These are phyloP conservation scores for Xylophagus ater DNA, from an alignment of 2,888 invertebrate genomes.

Conservation along the genomic window DNA sequence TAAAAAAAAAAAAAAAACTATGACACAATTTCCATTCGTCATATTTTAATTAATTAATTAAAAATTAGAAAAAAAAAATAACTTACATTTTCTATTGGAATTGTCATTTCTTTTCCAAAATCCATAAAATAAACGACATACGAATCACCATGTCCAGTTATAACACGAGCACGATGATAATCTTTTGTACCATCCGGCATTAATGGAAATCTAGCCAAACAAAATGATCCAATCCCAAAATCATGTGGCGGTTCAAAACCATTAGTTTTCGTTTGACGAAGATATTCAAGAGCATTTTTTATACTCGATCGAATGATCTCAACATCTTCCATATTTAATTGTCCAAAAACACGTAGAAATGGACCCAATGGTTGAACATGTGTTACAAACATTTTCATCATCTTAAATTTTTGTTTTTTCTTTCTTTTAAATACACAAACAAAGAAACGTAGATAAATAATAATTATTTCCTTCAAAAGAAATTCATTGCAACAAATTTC, in stretches of 20 bases:
- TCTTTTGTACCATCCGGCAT: too few relatives aligned
- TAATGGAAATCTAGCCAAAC: slow-evolving; percentile 46
- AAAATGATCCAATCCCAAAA: slow-evolving; percentile 38
- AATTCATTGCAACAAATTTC: too few relatives aligned
- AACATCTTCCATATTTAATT: slow-evolving; percentile 37
- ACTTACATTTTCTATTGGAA: slow-evolving; percentile 39
- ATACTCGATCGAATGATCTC: slow-evolving; percentile 28
- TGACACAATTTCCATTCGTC: neutral
- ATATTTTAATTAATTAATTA: slow-evolving; percentile 1
- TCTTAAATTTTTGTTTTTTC: too few relatives aligned
- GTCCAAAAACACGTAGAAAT: slow-evolving; percentile 62
- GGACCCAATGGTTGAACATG: slow-evolving; percentile 57
- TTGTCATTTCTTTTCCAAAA: slow-evolving; percentile 52
- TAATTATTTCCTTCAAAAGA: too few relatives aligned
- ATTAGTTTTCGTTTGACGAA: slow-evolving; percentile 36
- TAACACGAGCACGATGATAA: too few relatives aligned
- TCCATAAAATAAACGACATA: slow-evolving; percentile 60
- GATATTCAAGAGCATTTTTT: slow-evolving; percentile 24
- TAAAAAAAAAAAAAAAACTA: slow-evolving; percentile 7
- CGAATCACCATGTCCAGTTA: too few relatives aligned
- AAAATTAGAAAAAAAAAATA: slow-evolving; percentile 1
- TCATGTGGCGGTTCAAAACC: slow-evolving; percentile 20
- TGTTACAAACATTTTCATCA: slow-evolving; percentile 47
- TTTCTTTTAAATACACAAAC: too few relatives aligned
- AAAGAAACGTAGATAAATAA: too few relatives aligned